These are phyloP conservation scores for Dinothrombium tinctorium DNA, from an alignment of 1,140 invertebrate species.

Conservation along the genomic window DNA sequence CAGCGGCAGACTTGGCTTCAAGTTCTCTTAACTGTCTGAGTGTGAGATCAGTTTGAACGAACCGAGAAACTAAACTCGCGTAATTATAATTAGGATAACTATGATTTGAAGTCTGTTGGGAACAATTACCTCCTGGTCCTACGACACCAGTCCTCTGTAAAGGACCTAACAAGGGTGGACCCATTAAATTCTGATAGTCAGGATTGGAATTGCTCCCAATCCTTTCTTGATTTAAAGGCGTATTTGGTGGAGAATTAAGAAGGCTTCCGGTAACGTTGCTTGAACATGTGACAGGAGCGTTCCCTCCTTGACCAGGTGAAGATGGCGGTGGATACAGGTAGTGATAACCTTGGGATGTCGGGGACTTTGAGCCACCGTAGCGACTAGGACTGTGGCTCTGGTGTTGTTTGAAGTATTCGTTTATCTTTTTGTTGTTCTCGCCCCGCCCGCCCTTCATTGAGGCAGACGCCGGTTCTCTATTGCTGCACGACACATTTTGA, in stretches of 20 bases:
- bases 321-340: slow-evolving; percentile 3
- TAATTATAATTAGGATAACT: slow-evolving; percentile 5
- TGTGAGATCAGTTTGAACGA: slow-evolving; percentile 69
- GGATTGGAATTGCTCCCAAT: slow-evolving; percentile 6
- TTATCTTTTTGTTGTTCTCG: slow-evolving; percentile 52
- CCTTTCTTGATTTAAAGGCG: neutral
- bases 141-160: neutral
- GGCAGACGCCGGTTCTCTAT: slow-evolving; percentile 13
- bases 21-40: slow-evolving; percentile 73
- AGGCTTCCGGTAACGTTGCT: neutral
- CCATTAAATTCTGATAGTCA: slow-evolving; percentile 9
- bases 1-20: slow-evolving; percentile 66
- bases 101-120: neutral
- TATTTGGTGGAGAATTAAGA: slow-evolving; percentile 5
- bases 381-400: slow-evolving; percentile 11
- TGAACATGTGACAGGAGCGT: neutral
- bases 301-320: neutral
- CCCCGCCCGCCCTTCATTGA: slow-evolving; percentile 17
- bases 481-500: neutral
- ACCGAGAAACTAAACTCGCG: slow-evolving; percentile 7
- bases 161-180: slow-evolving; percentile 4
- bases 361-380: slow-evolving; percentile 11
- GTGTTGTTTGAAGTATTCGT: slow-evolving; percentile 54
- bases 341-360: slow-evolving; percentile 4
- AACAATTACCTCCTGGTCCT: neutral